A percentile compares a stretch with the other conserved stretches of the same genome.
These are phyloP conservation scores for Acropternis orthonyx DNA, from an alignment of 2,797 vertebrate genomes.

Conservation along the genomic window DNA sequence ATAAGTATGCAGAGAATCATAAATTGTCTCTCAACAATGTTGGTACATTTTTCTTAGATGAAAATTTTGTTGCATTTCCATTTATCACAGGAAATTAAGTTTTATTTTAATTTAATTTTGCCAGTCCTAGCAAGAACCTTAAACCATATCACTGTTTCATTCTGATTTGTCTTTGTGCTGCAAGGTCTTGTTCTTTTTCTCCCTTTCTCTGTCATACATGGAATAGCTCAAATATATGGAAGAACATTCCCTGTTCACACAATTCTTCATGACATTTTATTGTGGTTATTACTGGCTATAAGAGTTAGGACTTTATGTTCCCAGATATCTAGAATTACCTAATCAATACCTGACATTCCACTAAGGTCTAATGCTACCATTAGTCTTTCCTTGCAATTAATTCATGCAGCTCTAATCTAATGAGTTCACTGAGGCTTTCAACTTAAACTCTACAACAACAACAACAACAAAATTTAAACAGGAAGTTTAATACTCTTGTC, in stretches of 20 bases:
- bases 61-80: not conserved
- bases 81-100: not conserved
- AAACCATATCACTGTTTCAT: not conserved
- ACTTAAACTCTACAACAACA: not conserved
- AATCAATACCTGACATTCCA: not conserved
- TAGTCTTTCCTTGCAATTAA: not conserved
- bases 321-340: not conserved
- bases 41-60: not conserved
- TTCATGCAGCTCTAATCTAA: not conserved
- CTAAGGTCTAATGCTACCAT: not conserved
- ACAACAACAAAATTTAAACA: too few species aligned
- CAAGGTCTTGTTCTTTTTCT: not conserved
- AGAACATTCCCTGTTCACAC: not conserved
- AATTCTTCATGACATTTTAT: not conserved
- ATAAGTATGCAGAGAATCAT: not conserved
- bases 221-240: not conserved
- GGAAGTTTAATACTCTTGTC: not conserved
- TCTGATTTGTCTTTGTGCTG: not conserved
- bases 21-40: not conserved
- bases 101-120: slow-evolving; percentile 5
- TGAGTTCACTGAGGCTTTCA: not conserved
- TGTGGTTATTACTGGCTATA: not conserved
- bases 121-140: not conserved
- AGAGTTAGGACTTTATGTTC: not conserved
- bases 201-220: fast-evolving